Evolutionary conservation across 53 echinoderm and acorn worm species (phyloP).

Genomic region (Hippasteria phrygiana): DNA sequence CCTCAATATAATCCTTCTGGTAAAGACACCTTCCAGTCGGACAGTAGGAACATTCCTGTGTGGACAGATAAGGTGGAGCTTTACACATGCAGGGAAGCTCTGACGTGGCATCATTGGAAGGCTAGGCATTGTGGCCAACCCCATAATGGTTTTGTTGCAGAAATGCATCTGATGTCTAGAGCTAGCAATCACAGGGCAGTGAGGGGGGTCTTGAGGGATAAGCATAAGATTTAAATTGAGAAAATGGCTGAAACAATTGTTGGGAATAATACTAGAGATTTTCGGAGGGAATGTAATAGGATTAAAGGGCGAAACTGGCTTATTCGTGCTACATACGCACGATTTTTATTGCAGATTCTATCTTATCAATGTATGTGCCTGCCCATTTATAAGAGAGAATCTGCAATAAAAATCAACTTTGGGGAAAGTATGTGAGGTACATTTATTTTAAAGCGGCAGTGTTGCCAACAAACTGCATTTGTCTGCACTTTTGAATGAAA

Average conservation of each 20-base stretch:
- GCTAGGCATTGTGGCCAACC: neutral
- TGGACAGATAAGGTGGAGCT: neutral
- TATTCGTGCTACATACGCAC: too few relatives aligned
- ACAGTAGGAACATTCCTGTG: neutral
- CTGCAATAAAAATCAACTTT: too few relatives aligned
- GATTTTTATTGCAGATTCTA: too few relatives aligned
- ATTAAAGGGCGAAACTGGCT: conserved; percentile 11
- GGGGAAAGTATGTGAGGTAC: too few relatives aligned
- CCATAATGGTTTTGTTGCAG: conserved; percentile 2
- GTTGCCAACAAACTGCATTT: too few relatives aligned
- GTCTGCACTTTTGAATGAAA: too few relatives aligned
- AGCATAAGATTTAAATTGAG: neutral
- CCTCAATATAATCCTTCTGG: neutral
- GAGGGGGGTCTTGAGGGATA: neutral
- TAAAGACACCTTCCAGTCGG: neutral
- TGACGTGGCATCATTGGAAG: conserved; percentile 14
- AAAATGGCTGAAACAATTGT: neutral
- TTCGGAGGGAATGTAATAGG: neutral
- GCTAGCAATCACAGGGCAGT: neutral
- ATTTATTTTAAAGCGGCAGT: too few relatives aligned
- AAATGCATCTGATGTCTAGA: neutral
- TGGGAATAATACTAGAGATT: conserved; percentile 8
- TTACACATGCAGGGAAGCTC: neutral
- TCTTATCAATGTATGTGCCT: too few relatives aligned
- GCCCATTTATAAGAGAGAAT: too few relatives aligned